Evolutionary conservation across 2,888 invertebrate genomes (phyloP).

Genomic region (Trachelus iudaicus): DNA sequence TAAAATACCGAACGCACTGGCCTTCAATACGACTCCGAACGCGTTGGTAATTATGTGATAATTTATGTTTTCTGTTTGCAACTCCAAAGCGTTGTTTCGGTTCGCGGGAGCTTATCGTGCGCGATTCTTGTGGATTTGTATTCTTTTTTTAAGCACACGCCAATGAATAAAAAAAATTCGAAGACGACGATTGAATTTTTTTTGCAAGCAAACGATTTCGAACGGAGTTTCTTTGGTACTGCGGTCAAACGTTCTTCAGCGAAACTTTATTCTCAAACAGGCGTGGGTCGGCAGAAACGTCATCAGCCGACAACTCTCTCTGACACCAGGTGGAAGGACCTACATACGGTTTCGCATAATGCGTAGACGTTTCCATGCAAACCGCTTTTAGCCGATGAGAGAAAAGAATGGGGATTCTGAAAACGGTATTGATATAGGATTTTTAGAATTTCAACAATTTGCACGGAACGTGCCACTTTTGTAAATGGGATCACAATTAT

Average conservation of each 20-base stretch:
- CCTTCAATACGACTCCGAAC: neutral
- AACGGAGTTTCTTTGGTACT: conserved; percentile 42
- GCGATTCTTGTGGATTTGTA: neutral
- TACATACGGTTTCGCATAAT: conserved; percentile 22
- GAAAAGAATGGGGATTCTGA: neutral
- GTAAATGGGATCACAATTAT: neutral
- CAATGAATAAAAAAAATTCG: neutral
- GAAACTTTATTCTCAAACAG: conserved; percentile 9
- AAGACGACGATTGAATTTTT: neutral
- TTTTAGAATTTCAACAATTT: neutral
- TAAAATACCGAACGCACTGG: neutral
- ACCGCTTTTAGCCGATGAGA: neutral
- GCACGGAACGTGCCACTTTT: neutral
- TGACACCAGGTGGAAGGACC: conserved; percentile 24
- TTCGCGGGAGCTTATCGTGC: neutral
- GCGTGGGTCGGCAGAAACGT: conserved; percentile 48
- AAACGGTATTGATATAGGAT: neutral
- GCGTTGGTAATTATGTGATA: neutral
- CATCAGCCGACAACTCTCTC: conserved; percentile 47
- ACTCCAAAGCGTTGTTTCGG: neutral
- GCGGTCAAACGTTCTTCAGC: conserved; percentile 21
- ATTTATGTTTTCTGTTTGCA: neutral
- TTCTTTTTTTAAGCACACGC: neutral
- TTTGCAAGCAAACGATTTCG: neutral
- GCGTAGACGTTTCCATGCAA: neutral